phyloP scores from a whole-genome alignment of 1,140 invertebrate species.

The Diachasmimorpha longicaudata region DNA sequence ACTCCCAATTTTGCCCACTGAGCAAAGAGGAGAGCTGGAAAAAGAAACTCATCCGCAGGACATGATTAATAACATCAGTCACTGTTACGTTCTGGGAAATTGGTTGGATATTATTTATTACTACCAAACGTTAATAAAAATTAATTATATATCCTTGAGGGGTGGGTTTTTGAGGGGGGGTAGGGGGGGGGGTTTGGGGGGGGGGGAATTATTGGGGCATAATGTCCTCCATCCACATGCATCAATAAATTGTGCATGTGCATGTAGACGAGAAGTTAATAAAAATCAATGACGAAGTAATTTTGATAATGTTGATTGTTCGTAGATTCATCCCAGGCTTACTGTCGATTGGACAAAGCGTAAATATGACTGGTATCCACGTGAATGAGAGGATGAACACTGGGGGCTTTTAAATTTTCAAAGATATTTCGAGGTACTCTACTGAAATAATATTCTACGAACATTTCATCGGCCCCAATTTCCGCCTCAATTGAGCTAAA shows the following conservation, averaged over 20 bases:
- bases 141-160: constrained; percentile 19
- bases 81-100: constrained; percentile 30
- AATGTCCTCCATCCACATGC: constrained; percentile 20
- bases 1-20: constrained; percentile 73
- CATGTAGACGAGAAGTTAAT: constrained; percentile 6
- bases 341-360: constrained; percentile 45
- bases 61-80: constrained; percentile 48
- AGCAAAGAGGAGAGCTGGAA: constrained; percentile 89
- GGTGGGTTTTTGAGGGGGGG: background rate
- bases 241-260: background rate
- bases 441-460: constrained; percentile 27
- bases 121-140: constrained; percentile 25
- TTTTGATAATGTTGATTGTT: constrained; percentile 8
- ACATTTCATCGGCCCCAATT: constrained; percentile 44
- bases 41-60: constrained; percentile 66
- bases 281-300: constrained; percentile 3
- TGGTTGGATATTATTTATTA: constrained; percentile 25
- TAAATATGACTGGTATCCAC: constrained; percentile 1
- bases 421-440: background rate
- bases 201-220: background rate
- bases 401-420: background rate
- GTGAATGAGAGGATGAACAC: constrained; percentile 47
- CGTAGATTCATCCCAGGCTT: constrained; percentile 47
- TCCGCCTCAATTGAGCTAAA: background rate
- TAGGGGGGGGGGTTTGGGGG: background rate